Conservation (phyloP, 2,113 vertebrate genomes). For the Anseranas semipalmata region DNA sequence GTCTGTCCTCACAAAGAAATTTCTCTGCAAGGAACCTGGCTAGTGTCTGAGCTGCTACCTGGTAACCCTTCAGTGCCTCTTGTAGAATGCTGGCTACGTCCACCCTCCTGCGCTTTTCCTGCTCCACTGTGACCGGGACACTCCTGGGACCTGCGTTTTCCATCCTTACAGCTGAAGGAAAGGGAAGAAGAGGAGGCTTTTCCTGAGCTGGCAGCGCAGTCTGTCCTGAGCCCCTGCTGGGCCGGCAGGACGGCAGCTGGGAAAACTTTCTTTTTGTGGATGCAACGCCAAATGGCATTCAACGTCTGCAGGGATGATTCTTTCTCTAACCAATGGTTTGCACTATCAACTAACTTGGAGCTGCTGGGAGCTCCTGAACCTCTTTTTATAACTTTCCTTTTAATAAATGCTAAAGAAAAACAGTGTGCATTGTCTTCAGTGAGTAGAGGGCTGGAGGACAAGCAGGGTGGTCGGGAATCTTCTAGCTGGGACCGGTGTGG, state of each 20-base stretch:
- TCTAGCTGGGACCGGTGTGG: not conserved
- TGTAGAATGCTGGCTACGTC: not conserved
- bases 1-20: not conserved
- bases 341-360: slow-evolving; percentile 51
- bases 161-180: not conserved
- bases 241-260: not conserved
- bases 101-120: not conserved
- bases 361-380: slow-evolving; percentile 35
- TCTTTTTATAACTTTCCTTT: slow-evolving; percentile 71
- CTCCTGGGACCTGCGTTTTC: not conserved
- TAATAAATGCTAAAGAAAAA: slow-evolving; percentile 62
- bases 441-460: not conserved
- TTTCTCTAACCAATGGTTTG: slow-evolving; percentile 63
- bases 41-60: slow-evolving; percentile 32
- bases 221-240: not conserved
- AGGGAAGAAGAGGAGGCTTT: not conserved
- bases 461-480: not conserved
- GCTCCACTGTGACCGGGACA: accelerated
- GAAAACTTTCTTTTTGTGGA: not conserved
- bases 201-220: not conserved
- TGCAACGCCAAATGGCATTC: slow-evolving; percentile 15
- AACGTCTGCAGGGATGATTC: slow-evolving; percentile 42
- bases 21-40: not conserved
- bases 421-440: not conserved
- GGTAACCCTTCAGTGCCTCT: slow-evolving; percentile 63